Base-by-base conservation (phyloP, 2,797 vertebrate species). In the Sebastes vulpes region DNA sequence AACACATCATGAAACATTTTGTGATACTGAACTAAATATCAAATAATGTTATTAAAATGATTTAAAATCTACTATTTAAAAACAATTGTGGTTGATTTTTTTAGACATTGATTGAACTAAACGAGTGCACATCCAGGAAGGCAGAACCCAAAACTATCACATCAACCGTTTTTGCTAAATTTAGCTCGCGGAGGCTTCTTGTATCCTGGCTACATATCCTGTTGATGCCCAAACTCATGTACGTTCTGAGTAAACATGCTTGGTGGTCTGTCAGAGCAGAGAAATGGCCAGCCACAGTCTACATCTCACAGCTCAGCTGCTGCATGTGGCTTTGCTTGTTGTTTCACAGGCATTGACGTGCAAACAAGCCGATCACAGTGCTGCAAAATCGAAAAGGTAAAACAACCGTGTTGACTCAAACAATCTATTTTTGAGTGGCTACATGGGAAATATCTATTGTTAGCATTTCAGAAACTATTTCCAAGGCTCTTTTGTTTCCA, bases 201-300 rank as follows among this genome's bases (percentile, higher is more conserved):
- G 35, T 63, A 52, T n/a, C 11, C 2, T n/a, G n/a, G 67, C 46
- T 42, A 3, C 65, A 76, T 75, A 83, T 92, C 91, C 91, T 92
- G 91, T 91, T 79, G 42, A 71, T 75, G 48, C 16, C 52, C 65
- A 75, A 16, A 75, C n/a, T 10, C 48, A 9, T 53, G 32, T 5
- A 6, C 18, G 1, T 81, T 85, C 63, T 79, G 71, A 82, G 79
- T 79, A 87, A 86, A 89, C 69, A 53, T 14, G 59, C 10, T 2
- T 5, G 28, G 70, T 9, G 65, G 85, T 82, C 76, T 90, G 68
- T 57, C 20, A 38, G 60, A 52, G 66, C 59, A 60, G n/a, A 82
- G 58, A 79, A 83, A 68, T 82, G 46, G 66, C 64, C 67, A 59
- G 48, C 87, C 79, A 65, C 87, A 88, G 48, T 32, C 8, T 70